Base-by-base conservation (phyloP, 2,888 invertebrate species). In the Drosophila mercatorum region DNA sequence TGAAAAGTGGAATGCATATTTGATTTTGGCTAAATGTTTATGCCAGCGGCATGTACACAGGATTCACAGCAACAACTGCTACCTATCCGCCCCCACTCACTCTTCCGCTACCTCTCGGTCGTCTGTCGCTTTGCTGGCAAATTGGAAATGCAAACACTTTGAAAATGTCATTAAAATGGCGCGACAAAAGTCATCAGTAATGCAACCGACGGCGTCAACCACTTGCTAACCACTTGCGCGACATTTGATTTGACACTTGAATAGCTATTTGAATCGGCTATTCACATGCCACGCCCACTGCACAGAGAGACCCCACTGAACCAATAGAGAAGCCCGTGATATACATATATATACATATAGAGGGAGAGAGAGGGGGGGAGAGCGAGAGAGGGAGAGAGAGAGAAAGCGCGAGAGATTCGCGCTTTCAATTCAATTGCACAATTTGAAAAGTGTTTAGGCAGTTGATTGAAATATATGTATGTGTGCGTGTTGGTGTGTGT, bases 181-280 rank as follows among this genome's bases (percentile, higher is more conserved):
- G 74, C 83, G 68, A 65, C 62, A 67, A 73, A 78, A 75, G 63
- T 73, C 79, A 65, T 59, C 56, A 51, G 72, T 40, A 60, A 69
- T 60, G 70, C 63, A 55, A 52, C 62, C 49, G 46, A 28, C 17
- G 38, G 14, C 58, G 36, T 58, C 46, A 49, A n/a, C 43, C 78
- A 57, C 36, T 44, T 47, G 58, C 63, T 53, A 47, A 47, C 51
- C 64, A 70, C 52, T 53, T 60, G 56, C 52, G 34, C 58, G 73
- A 81, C 85, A 87, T 84, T 89, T 74, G 88, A 87, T 86, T 86
- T 87, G 83, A 88, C 88, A 89, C 80, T 82, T 89, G 76, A 80
- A 84, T 72, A 80, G 75, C 74, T 72, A 78, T 82, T 74, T 87
- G 76, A 53, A 41, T 34, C 46, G 68, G 68, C 71, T 72, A 69